These are phyloP conservation scores for Apis mellifera DNA, from an alignment of 1,140 invertebrate species.

Conservation along the genomic window Amel_HAv3.1 CM009933.2:6749001-6749500, in stretches of 20 bases:
- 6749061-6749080: no score
- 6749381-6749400: conserved; percentile 24
- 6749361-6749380: conserved; percentile 37
- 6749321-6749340: not conserved
- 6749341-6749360: not conserved
- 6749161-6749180: not conserved
- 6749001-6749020: no score
- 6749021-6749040: no score
- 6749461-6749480: conserved; percentile 21
- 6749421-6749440: conserved; percentile 29
- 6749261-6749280: not conserved
- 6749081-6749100: not conserved
- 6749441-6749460: conserved; percentile 34
- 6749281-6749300: not conserved
- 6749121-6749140: no score
- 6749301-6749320: not conserved
- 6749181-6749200: not conserved
- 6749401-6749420: conserved; percentile 17
- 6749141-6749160: not conserved
- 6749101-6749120: not conserved
- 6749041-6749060: no score
- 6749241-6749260: not conserved
- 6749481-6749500: conserved; percentile 42
- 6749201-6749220: not conserved
- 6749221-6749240: conserved; percentile 2